phyloP scores from a whole-genome alignment of 2,113 vertebrate species.

The Bos javanicus region DNA sequence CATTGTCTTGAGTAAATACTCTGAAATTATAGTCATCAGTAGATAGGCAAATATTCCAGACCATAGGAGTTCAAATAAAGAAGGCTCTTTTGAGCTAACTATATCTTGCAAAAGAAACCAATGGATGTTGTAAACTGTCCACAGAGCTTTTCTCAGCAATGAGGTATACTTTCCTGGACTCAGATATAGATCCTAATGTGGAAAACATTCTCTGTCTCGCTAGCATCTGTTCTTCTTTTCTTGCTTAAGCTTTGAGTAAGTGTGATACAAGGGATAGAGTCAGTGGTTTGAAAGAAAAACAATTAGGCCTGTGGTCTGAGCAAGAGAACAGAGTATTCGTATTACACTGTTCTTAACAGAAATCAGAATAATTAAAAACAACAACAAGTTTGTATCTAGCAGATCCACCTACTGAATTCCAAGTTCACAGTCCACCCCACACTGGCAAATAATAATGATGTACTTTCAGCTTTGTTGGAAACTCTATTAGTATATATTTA shows the following conservation, averaged over 20 bases:
- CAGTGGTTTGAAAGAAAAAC: not conserved
- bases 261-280: not conserved
- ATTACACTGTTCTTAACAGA: not conserved
- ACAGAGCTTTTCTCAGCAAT: not conserved
- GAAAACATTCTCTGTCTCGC: not conserved
- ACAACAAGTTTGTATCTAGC: not conserved
- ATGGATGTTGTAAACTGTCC: not conserved
- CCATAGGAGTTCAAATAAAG: not conserved
- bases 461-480: not conserved
- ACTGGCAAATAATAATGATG: not conserved
- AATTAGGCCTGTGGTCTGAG: not conserved
- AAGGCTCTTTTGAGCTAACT: not conserved
- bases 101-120: not conserved
- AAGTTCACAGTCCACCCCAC: not conserved
- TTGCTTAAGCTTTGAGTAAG: not conserved
- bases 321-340: not conserved
- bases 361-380: conserved; percentile 17
- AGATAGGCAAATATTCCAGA: not conserved
- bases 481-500: not conserved
- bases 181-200: not conserved
- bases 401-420: not conserved
- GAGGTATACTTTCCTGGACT: not conserved
- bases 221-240: not conserved
- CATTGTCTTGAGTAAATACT: not conserved
- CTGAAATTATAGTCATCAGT: not conserved